Base-by-base conservation (phyloP, 2,797 vertebrate genomes). In the Pseudochirops cupreus region DNA sequence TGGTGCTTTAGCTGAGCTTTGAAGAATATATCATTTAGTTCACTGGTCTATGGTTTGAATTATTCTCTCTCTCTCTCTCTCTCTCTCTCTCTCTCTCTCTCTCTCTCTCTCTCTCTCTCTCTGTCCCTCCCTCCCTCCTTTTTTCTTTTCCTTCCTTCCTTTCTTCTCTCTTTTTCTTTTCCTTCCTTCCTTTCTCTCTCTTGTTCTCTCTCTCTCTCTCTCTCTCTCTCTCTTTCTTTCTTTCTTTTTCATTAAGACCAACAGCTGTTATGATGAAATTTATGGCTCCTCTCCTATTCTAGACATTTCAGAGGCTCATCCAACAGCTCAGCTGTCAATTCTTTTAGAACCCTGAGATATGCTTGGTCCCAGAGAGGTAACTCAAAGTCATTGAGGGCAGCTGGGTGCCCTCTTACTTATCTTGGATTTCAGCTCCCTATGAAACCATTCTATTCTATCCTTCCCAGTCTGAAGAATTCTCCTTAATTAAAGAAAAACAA, bases 21-120 rank as follows among this genome's bases (percentile, higher is more conserved):
- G 39, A 46, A 46, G 18, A 46, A 82, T 39, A 82, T n/a, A 1
- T 82, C 21, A 46, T 82, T 82, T 82, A 82, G 2, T 82, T 82
- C 67, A 82, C 67, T 82, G 29, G 18, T 46, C 39, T 82, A 24
- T 82, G n/a, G 39, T 82, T 46, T 82, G n/a, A 82, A 39, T 46
- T 82, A 18, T 46, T n/a, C 33, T 16, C 7, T 29, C 11, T 39
- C 11, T 1, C 18, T 7, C 18, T 1, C 16, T 3, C 2, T 4
- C 2, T n/a, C 0, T 1, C 5, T 16, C 18, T 1, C 14, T 18
- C 9, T 12, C 5, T 18, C 9, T 28, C 13, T 16, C 1, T 0
- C 1, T 31, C 14, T 1, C 3, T 33, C 4, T 5, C 12, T 33
- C 4, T 28, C 0, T 31, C 11, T 0, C 29, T 59, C 11, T 29